These are phyloP conservation scores for Lethocerus indicus DNA, from an alignment of 1,140 invertebrate species.

Conservation along the genomic window DNA sequence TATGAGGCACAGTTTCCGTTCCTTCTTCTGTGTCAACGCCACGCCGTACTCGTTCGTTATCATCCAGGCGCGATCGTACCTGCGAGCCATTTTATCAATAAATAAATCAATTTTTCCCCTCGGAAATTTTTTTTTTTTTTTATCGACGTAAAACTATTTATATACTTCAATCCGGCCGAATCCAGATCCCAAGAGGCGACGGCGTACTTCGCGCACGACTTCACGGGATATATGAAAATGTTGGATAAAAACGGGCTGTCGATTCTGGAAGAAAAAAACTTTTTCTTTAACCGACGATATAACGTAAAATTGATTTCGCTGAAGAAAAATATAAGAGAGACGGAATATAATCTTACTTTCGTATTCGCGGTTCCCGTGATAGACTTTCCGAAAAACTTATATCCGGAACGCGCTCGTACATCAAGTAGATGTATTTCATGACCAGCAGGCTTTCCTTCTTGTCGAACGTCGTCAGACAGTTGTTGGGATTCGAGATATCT, in stretches of 20 bases:
- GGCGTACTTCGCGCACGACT: slow-evolving; percentile 74
- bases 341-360: no score
- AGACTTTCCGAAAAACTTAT: no score
- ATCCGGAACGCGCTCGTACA: background rate
- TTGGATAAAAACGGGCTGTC: no score
- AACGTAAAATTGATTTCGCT: no score
- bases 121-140: no score
- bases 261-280: no score
- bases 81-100: no score
- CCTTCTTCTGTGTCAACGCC: slow-evolving; percentile 75
- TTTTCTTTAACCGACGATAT: no score
- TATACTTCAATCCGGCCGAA: slow-evolving; percentile 41
- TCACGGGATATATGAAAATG: slow-evolving; percentile 85
- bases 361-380: no score
- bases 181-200: slow-evolving; percentile 26
- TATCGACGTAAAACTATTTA: no score
- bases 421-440: background rate
- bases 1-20: slow-evolving; percentile 64
- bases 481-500: background rate
- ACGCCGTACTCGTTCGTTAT: slow-evolving; percentile 60
- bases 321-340: no score
- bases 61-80: slow-evolving; percentile 88
- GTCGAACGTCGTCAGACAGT: background rate
- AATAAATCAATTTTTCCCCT: no score
- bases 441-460: background rate